Base-by-base conservation (phyloP, 2,888 invertebrate species). In the Perithous albicinctus region DNA sequence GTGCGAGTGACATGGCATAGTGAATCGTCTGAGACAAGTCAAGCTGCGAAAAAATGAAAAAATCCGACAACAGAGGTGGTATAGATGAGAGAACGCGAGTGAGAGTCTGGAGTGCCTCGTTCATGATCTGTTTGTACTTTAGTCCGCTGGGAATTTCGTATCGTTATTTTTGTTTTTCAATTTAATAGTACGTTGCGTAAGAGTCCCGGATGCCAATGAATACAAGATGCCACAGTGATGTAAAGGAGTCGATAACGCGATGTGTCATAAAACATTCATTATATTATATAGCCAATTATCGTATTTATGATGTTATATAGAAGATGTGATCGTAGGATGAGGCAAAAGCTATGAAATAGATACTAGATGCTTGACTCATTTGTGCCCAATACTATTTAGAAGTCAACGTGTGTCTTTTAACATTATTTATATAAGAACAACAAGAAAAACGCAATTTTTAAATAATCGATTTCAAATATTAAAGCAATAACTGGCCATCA, bases 161-260 rank as follows among this genome's bases (percentile, higher is more conserved):
- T 56, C 41, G 43, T 67, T 15, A n/a, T 8, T 56, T 1, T 23
- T 64, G 12, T 32, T 29, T 26, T 18, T 46, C n/a, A 20, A n/a
- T 18, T 61, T 38, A 29, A 48, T n/a, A 51, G 23, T 26, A 56
- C 54, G 64, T 54, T 10, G 67, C 46, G 61, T 51, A 32, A 66
- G 20, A 67, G 12, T 80, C 73, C 54, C 74, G 77, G 59, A 84
- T 82, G 83, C 83, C 80, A 82, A 85, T 85, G 85, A 82, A 82
- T 73, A 78, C 67, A 78, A 66, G 43, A 82, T 78, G 78, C 78
- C 80, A 82, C 84, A 85, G 85, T 85, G 85, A 85, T 85, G 85
- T 85, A 85, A 84, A 82, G 82, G 83, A 80, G 77, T 66, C 72
- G 77, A 54, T 54, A 69, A 77, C 72, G 54, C 77, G 79, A 77